Conservation (phyloP, 2,797 vertebrate genomes). For the Sphenopsis melanotis region DNA sequence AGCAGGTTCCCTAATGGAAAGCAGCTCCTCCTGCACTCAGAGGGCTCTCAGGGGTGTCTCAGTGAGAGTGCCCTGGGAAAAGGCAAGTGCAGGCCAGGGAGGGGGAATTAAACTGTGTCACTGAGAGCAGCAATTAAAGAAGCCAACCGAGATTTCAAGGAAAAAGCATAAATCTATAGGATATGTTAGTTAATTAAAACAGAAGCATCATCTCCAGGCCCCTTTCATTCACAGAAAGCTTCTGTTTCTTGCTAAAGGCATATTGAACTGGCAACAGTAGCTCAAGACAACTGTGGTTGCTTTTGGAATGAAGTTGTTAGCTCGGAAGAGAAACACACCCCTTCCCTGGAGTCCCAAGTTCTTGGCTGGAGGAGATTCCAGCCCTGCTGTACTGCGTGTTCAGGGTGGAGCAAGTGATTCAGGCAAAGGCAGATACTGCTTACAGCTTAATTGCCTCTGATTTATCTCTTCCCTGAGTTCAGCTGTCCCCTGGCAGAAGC, state of each 20-base stretch:
- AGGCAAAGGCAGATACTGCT: slow-evolving; percentile 54
- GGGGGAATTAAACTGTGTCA: not conserved
- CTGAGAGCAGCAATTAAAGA: slow-evolving; percentile 24
- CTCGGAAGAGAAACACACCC: slow-evolving; percentile 52
- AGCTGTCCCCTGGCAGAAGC: not conserved
- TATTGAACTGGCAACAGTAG: slow-evolving; percentile 31
- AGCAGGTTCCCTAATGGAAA: not conserved
- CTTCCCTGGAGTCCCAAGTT: slow-evolving; percentile 63
- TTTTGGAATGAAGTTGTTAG: slow-evolving; percentile 52
- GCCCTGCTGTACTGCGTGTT: slow-evolving; percentile 39
- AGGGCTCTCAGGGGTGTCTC: not conserved
- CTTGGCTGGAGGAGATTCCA: slow-evolving; percentile 52
- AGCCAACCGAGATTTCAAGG: slow-evolving; percentile 26
- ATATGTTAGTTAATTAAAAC: slow-evolving; percentile 51
- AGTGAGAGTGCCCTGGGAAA: not conserved
- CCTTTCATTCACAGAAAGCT: slow-evolving; percentile 20
- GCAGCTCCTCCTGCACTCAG: not conserved
- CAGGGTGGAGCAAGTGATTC: slow-evolving; percentile 65
- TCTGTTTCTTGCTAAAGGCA: slow-evolving; percentile 31
- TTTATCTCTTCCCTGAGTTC: not conserved
- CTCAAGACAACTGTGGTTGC: slow-evolving; percentile 36
- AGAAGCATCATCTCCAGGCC: slow-evolving; percentile 19
- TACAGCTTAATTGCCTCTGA: slow-evolving; percentile 25
- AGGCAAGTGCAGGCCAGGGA: not conserved
- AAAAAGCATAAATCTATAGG: slow-evolving; percentile 21